Evolutionary conservation across 2,113 vertebrate genomes (phyloP).

Genomic region (Alligator mississippiensis): DNA sequence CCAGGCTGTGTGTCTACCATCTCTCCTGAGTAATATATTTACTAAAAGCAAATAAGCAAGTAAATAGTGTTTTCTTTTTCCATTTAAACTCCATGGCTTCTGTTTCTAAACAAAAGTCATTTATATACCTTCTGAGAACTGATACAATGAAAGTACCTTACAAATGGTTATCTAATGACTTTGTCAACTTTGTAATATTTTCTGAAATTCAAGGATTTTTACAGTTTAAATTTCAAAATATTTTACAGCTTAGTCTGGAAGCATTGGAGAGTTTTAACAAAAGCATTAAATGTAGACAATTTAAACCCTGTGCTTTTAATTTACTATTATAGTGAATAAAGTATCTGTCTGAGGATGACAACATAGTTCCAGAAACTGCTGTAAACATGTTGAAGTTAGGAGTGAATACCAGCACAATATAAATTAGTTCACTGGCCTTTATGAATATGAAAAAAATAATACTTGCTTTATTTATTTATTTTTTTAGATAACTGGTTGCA

Average conservation of each 20-base stretch:
- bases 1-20: neutral
- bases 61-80: neutral
- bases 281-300: neutral
- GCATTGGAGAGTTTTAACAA: neutral
- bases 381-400: neutral
- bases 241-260: neutral
- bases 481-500: no score
- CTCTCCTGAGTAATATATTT: neutral
- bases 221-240: neutral
- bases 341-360: neutral
- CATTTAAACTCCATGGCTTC: neutral
- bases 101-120: neutral
- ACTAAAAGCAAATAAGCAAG: neutral
- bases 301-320: neutral
- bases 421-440: neutral
- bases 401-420: neutral
- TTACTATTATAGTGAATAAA: neutral
- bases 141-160: neutral
- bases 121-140: neutral
- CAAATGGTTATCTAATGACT: slow-evolving; percentile 5
- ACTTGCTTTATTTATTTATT: no score
- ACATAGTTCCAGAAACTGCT: neutral
- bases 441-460: no score
- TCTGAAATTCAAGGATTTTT: neutral
- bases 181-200: neutral